phyloP scores from a whole-genome alignment of 2,797 vertebrate genomes.

The Chaunax sp. region DNA sequence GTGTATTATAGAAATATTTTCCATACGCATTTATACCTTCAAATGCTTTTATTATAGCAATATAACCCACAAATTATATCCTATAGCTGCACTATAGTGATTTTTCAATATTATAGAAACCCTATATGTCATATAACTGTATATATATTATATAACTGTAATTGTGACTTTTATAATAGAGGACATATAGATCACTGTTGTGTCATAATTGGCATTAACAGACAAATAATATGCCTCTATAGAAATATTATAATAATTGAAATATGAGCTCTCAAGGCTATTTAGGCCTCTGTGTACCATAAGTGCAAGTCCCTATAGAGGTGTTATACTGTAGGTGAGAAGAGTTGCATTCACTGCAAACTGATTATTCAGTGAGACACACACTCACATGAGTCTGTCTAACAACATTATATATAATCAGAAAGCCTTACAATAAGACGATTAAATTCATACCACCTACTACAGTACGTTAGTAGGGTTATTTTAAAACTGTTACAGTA shows the following conservation, averaged over 20 bases:
- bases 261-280: background rate
- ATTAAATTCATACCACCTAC: background rate
- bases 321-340: too few species aligned
- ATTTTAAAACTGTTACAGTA: background rate
- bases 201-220: background rate
- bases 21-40: too few species aligned
- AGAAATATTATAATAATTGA: background rate
- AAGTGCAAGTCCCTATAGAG: background rate
- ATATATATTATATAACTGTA: too few species aligned
- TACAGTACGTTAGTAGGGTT: background rate
- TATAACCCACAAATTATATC: too few species aligned
- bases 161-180: too few species aligned
- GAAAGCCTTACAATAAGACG: background rate
- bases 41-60: too few species aligned
- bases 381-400: background rate
- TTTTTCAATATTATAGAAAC: too few species aligned
- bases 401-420: background rate
- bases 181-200: background rate
- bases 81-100: too few species aligned
- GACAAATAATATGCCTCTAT: background rate
- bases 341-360: conserved; percentile 6
- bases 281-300: background rate
- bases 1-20: background rate
- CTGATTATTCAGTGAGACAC: background rate
- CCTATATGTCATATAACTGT: too few species aligned